These are phyloP conservation scores for Bufo gargarizans DNA, from an alignment of 2,113 vertebrate species.

Conservation along the genomic window DNA sequence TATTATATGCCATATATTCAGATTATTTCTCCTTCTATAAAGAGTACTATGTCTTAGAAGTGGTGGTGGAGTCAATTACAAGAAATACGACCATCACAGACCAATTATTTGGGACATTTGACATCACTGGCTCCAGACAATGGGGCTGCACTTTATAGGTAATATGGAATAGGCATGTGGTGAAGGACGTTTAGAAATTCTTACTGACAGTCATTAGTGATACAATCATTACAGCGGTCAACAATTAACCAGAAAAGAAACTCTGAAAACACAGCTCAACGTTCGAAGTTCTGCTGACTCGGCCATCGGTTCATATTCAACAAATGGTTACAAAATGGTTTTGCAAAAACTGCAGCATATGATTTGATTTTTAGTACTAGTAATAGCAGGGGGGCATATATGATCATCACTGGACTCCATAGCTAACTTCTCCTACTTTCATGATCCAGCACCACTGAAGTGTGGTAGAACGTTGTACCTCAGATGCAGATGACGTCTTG, in stretches of 20 bases:
- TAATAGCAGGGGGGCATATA: not conserved
- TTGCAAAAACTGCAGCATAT: not conserved
- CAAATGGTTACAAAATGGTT: not conserved
- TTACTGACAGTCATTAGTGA: not conserved
- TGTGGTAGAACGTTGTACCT: too few species aligned
- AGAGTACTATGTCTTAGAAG: not conserved
- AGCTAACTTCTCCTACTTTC: too few species aligned
- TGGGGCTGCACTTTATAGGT: not conserved
- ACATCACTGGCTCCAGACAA: conserved; percentile 12
- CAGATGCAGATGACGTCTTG: too few species aligned
- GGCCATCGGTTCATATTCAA: not conserved
- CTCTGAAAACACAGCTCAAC: not conserved
- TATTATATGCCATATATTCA: too few species aligned
- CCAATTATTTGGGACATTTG: not conserved
- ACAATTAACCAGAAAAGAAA: not conserved
- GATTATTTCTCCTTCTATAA: not conserved
- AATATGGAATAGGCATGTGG: not conserved
- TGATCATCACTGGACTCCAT: not conserved
- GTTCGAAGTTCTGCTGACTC: too few species aligned
- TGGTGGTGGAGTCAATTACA: not conserved
- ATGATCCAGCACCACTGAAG: too few species aligned
- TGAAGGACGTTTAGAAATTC: not conserved
- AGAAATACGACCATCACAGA: not conserved
- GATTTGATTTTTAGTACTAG: not conserved
- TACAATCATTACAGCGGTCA: not conserved